These are phyloP conservation scores for Glyptemys insculpta DNA, from an alignment of 2,797 vertebrate genomes.

Conservation along the genomic window DNA sequence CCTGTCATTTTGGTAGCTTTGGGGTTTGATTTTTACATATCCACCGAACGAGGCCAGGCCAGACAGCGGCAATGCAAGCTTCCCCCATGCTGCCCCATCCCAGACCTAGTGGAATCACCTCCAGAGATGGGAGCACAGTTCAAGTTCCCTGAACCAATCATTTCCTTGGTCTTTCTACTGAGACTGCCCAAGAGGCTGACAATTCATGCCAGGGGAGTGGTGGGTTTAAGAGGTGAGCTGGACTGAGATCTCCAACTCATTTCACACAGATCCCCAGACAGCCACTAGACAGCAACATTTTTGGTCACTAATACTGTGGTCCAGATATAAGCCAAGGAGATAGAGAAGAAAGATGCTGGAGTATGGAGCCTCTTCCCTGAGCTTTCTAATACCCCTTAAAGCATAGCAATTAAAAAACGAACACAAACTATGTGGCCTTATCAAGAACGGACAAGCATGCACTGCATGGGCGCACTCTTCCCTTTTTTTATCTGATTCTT, in stretches of 20 bases:
- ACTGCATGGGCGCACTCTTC: neutral
- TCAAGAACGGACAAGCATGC: neutral
- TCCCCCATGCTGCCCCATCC: neutral
- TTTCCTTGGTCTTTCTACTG: neutral
- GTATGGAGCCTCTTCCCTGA: neutral
- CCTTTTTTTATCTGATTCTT: neutral
- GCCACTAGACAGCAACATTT: neutral
- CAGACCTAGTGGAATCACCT: neutral
- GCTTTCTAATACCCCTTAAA: neutral
- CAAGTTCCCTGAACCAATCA: neutral
- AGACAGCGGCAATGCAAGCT: neutral
- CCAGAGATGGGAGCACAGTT: neutral
- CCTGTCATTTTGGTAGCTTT: neutral
- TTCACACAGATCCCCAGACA: neutral
- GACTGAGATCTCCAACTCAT: neutral
- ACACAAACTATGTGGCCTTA: neutral
- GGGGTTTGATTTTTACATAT: neutral
- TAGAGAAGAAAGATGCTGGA: neutral
- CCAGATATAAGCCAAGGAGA: neutral
- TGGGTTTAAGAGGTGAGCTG: neutral
- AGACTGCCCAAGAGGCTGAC: neutral
- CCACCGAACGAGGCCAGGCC: neutral
- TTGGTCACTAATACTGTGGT: neutral
- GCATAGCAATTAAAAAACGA: neutral
- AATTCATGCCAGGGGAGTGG: neutral